phyloP scores from a whole-genome alignment of 2,888 invertebrate species.

The Ophioninae sp. region DNA sequence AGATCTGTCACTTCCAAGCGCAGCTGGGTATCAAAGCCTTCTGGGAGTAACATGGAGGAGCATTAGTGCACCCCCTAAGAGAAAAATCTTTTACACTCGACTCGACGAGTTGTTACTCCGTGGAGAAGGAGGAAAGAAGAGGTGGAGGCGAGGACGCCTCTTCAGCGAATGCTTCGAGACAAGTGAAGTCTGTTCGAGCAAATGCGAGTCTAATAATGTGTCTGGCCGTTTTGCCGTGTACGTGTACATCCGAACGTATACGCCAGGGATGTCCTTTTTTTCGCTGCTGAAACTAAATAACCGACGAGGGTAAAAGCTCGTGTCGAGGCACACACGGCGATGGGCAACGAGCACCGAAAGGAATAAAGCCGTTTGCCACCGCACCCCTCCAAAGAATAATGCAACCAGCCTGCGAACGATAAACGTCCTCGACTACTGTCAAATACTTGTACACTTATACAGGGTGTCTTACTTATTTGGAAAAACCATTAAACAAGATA shows the following conservation, averaged over 20 bases:
- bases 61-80: slow-evolving; percentile 45
- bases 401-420: slow-evolving; percentile 39
- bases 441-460: slow-evolving; percentile 23
- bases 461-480: background rate
- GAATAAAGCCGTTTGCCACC: slow-evolving; percentile 49
- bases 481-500: background rate
- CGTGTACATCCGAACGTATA: slow-evolving; percentile 25
- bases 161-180: slow-evolving; percentile 57
- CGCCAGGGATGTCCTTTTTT: slow-evolving; percentile 33
- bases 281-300: slow-evolving; percentile 28
- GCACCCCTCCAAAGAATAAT: slow-evolving; percentile 58
- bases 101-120: slow-evolving; percentile 36
- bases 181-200: slow-evolving; percentile 47
- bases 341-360: slow-evolving; percentile 40
- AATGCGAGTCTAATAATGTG: slow-evolving; percentile 45
- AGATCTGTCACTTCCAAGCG: slow-evolving; percentile 31
- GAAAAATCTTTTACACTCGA: slow-evolving; percentile 55
- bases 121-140: background rate
- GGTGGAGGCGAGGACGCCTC: slow-evolving; percentile 42
- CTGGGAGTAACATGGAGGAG: slow-evolving; percentile 41
- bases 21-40: slow-evolving; percentile 38
- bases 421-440: slow-evolving; percentile 11
- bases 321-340: slow-evolving; percentile 29
- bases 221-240: slow-evolving; percentile 14
- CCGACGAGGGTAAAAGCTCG: slow-evolving; percentile 54